These are phyloP conservation scores for Porphyrio hochstetteri DNA, from an alignment of 2,113 vertebrate species.

Conservation along the genomic window DNA sequence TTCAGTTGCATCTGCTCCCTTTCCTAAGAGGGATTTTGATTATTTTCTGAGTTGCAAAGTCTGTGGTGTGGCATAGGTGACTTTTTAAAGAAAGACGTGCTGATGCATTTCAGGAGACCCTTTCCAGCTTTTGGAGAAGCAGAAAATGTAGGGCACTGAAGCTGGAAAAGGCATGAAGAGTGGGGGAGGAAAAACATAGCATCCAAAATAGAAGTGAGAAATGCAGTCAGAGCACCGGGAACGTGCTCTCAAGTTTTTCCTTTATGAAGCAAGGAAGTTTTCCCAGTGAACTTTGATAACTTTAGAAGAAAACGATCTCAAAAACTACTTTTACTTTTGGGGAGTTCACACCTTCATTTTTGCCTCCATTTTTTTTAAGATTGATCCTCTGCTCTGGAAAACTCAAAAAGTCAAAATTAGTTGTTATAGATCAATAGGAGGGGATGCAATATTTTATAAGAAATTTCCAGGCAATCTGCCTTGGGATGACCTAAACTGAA, in stretches of 20 bases:
- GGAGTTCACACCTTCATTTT: background rate
- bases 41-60: background rate
- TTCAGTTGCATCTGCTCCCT: background rate
- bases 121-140: background rate
- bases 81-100: background rate
- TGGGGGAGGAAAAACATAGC: background rate
- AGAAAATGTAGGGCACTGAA: constrained; percentile 11
- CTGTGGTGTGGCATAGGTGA: background rate
- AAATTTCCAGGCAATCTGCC: background rate
- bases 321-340: background rate
- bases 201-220: constrained; percentile 42
- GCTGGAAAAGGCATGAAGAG: background rate
- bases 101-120: background rate
- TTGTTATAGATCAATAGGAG: background rate
- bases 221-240: background rate
- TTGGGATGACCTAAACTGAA: background rate
- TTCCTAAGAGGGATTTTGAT: background rate
- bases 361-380: no score
- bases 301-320: background rate
- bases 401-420: background rate
- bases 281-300: background rate
- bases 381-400: background rate
- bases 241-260: background rate
- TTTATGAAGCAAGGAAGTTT: background rate
- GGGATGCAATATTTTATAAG: background rate